A percentile compares a stretch with the other conserved stretches of the same genome.
phyloP scores from a whole-genome alignment of 2,797 vertebrate species.

The Melopsittacus undulatus region DNA sequence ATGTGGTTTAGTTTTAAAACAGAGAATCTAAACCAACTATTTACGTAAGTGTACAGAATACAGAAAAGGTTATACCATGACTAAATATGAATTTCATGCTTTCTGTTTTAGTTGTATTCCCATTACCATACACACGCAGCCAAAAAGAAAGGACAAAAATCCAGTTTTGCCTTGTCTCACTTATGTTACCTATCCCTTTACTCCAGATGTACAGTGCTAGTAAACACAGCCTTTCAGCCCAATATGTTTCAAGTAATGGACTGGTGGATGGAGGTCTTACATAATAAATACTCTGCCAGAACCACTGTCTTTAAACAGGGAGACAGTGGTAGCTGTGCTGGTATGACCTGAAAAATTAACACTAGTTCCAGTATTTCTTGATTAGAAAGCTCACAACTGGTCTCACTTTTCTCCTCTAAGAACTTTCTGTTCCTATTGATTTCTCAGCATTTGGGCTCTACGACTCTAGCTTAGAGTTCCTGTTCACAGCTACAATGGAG shows the following conservation, averaged over 20 bases:
- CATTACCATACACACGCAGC: neutral
- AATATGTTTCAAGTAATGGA: neutral
- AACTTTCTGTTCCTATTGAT: neutral
- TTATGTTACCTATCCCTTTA: rapidly evolving
- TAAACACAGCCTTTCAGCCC: neutral
- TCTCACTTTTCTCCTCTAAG: neutral
- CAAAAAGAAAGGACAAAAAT: neutral
- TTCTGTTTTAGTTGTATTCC: neutral
- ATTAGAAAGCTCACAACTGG: neutral
- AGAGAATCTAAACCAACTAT: neutral
- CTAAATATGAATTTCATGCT: neutral
- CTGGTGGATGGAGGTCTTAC: neutral
- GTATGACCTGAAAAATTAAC: neutral
- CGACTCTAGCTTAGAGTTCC: neutral
- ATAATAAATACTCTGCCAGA: neutral
- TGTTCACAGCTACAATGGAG: neutral
- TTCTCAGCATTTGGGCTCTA: neutral
- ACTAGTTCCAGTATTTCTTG: neutral
- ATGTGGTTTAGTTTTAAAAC: neutral
- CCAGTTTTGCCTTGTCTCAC: neutral
- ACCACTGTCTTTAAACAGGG: neutral
- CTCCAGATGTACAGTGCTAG: neutral
- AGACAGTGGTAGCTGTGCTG: neutral
- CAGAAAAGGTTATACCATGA: neutral
- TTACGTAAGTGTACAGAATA: neutral